Evolutionary conservation across 64 coral and sea anemone genomes (phyloP).

Genomic region (Dendrophyllia cribrosa): DNA sequence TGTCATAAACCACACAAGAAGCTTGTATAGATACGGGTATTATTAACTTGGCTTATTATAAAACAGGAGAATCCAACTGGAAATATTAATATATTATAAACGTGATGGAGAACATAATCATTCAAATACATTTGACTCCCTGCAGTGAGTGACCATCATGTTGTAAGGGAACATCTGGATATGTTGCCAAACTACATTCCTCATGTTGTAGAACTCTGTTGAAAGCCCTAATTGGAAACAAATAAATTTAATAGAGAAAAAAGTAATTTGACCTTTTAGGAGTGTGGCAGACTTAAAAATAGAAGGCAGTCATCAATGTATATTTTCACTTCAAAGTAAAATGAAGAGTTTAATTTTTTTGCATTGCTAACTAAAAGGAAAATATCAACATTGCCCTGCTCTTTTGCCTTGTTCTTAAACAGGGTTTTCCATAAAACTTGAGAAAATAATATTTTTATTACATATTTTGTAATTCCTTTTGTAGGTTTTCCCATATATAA

Average conservation of each 20-base stretch:
- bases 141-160: background rate
- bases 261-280: background rate
- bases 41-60: background rate
- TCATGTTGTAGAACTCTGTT: background rate
- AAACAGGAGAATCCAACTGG: background rate
- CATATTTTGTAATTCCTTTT: too few species aligned
- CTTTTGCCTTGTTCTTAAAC: too few species aligned
- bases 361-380: too few species aligned
- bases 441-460: too few species aligned
- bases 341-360: too few species aligned
- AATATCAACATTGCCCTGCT: too few species aligned
- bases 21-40: background rate
- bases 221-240: background rate
- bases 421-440: too few species aligned
- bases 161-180: background rate
- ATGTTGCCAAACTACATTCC: background rate
- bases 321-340: too few species aligned
- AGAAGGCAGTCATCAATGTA: too few species aligned
- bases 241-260: background rate
- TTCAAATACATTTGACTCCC: background rate
- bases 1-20: background rate
- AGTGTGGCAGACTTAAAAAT: too few species aligned
- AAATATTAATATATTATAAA: background rate
- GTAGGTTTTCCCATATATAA: too few species aligned
- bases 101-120: background rate